Base-by-base conservation (phyloP, 2,888 invertebrate species). In the Cheilosia grossa region DNA sequence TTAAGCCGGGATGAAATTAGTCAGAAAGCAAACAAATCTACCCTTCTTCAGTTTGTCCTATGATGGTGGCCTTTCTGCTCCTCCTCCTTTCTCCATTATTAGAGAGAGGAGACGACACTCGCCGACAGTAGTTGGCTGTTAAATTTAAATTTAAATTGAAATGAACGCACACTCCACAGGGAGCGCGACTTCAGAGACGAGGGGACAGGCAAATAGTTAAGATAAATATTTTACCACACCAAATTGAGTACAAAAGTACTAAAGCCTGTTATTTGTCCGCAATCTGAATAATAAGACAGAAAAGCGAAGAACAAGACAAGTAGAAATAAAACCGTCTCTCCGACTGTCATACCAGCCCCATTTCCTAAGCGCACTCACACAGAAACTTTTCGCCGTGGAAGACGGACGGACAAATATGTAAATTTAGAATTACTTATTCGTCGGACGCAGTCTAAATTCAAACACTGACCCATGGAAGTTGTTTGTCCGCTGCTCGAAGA, bases 211-310 rank as follows among this genome's bases (percentile, higher is more conserved):
- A 69, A 56, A 77, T 54, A 64, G 33, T 81, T 51, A 61, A 79
- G 56, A 74, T 73, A 73, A 79, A 70, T 61, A 69, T 61, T 63
- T 75, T 80, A 69, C 63, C 67, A 69, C 77, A 69, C 69, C 66
- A 64, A 80, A 81, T 78, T 85, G 75, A 81, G 75, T 81, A 72
- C 81, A 81, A 67, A 85, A 82, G 79, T 73, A 79, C 72, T 74
- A 21, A 63, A 61, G 58, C 61, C 75, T 85, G 72, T 70, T 75
- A 85, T 77, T 85, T 85, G 81, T 75, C 67, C 77, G 75, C 75
- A 77, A 81, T 85, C 75, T 72, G 75, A 81, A 81, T 80, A 75
- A 74, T 53, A 74, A 63, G 56, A 56, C 54, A 58, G 33, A 54
- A 44, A 13, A 21, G 24, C 13, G 40, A 30, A 69, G 40, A 42